A percentile compares a stretch with the other conserved stretches of the same genome.
Conservation (phyloP, 2,888 invertebrate species). For the Ormyrus rosae region DNA sequence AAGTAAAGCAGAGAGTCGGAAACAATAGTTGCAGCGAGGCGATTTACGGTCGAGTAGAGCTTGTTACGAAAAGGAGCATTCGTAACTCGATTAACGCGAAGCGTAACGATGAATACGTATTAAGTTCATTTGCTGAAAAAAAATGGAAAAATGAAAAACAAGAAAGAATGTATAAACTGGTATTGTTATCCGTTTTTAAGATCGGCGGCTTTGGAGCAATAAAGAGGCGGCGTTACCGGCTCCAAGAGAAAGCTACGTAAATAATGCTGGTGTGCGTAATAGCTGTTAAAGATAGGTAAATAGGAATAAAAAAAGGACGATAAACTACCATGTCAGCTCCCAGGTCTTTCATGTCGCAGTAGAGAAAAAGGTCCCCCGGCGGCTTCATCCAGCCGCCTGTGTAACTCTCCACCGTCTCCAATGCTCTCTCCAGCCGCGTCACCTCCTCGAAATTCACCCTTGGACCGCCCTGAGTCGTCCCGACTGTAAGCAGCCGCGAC, state of each 20-base stretch:
- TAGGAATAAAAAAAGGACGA: not conserved
- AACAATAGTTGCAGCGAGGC: too few species aligned
- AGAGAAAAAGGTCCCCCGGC: conserved; percentile 83
- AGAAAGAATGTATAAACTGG: not conserved
- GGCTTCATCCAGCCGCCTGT: conserved; percentile 80
- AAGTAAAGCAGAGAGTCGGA: too few species aligned
- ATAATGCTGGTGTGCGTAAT: not conserved
- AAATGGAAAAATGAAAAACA: too few species aligned
- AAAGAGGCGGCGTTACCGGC: not conserved
- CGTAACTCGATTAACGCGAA: conserved; percentile 3
- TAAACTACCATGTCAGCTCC: conserved; percentile 85
- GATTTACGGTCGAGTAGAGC: not conserved
- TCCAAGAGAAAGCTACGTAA: conserved; percentile 38
- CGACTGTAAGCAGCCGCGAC: conserved; percentile 54
- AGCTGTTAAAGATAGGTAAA: not conserved
- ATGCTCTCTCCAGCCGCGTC: conserved; percentile 69
- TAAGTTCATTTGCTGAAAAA: not conserved
- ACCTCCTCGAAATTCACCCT: conserved; percentile 70
- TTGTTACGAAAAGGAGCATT: not conserved
- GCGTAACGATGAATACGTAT: not conserved
- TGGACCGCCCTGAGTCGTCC: conserved; percentile 61
- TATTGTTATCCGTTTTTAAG: conserved; percentile 7
- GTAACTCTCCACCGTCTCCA: conserved; percentile 75
- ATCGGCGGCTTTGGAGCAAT: not conserved
- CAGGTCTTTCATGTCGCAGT: conserved; percentile 87